These are phyloP conservation scores for Noctilio leporinus DNA, from an alignment of 2,113 vertebrate genomes.

Conservation along the genomic window DNA sequence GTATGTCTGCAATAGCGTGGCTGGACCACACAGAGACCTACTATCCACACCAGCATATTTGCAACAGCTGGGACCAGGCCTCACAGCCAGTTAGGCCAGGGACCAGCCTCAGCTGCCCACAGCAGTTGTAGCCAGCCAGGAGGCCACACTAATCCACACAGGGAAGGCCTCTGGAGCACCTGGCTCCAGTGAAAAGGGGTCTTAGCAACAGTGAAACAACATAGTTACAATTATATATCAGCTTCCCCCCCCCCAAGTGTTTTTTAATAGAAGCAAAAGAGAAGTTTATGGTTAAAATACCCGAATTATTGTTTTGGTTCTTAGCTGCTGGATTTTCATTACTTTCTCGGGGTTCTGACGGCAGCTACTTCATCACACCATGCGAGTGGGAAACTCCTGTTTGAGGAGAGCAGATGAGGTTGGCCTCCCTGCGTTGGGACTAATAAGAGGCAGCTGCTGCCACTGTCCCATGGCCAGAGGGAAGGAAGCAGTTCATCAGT, in stretches of 20 bases:
- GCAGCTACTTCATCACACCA: rapidly evolving
- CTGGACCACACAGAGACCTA: not conserved
- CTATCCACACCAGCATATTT: not conserved
- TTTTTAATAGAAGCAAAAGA: not conserved
- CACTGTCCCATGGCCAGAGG: not conserved
- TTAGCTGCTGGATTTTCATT: not conserved
- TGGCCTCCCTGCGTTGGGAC: not conserved
- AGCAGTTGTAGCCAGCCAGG: not conserved
- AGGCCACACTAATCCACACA: not conserved
- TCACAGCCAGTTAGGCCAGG: not conserved
- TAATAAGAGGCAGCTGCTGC: not conserved
- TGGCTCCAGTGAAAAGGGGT: not conserved
- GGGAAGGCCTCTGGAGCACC: not conserved
- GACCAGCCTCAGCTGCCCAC: not conserved
- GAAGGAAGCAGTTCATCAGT: not conserved
- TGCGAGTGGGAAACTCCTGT: not conserved
- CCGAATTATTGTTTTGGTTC: not conserved
- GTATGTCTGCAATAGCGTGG: not conserved
- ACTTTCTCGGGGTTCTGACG: not conserved
- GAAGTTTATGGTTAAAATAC: not conserved
- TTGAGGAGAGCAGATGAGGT: not conserved
- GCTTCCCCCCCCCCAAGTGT: not conserved
- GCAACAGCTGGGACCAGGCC: not conserved
- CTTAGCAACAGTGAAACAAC: not conserved
- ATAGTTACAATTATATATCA: not conserved